A percentile compares a stretch with the other conserved stretches of the same genome.
phyloP scores from a whole-genome alignment of 1,140 invertebrate genomes.

The Ceratina australensis region DNA sequence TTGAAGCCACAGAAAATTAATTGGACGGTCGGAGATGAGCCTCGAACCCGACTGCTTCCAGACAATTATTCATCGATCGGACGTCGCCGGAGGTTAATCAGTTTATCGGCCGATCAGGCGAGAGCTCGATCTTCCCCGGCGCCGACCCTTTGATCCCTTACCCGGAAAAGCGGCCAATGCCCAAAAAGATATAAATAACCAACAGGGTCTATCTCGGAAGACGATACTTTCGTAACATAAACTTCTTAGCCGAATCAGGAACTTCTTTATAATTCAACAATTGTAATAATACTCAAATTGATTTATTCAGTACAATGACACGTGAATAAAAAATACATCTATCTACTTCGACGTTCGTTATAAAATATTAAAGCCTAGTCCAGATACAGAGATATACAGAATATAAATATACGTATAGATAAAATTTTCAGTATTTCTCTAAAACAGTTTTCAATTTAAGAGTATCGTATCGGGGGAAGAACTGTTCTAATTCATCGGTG shows the following conservation, averaged over 20 bases:
- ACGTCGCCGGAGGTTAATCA: constrained; percentile 1
- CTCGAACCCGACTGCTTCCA: background rate
- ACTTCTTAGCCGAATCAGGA: background rate
- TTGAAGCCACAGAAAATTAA: constrained; percentile 10
- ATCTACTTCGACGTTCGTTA: no score
- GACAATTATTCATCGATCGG: constrained; percentile 11
- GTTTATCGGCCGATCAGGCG: background rate
- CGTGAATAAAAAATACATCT: no score
- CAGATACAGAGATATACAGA: no score
- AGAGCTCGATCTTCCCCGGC: background rate
- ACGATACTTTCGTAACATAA: background rate
- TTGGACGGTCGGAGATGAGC: background rate
- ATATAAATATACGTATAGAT: no score
- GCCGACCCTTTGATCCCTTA: background rate
- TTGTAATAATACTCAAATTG: no score
- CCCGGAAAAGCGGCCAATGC: background rate
- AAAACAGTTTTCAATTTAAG: no score
- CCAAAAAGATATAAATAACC: background rate
- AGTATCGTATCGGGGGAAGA: no score
- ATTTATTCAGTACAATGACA: no score
- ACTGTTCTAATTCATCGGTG: no score
- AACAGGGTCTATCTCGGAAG: no score
- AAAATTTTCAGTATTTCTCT: no score
- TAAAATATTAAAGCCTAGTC: no score
- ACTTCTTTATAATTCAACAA: background rate